Base-by-base conservation (phyloP, 2,888 invertebrate genomes). In the Folsomia manolachei region DNA sequence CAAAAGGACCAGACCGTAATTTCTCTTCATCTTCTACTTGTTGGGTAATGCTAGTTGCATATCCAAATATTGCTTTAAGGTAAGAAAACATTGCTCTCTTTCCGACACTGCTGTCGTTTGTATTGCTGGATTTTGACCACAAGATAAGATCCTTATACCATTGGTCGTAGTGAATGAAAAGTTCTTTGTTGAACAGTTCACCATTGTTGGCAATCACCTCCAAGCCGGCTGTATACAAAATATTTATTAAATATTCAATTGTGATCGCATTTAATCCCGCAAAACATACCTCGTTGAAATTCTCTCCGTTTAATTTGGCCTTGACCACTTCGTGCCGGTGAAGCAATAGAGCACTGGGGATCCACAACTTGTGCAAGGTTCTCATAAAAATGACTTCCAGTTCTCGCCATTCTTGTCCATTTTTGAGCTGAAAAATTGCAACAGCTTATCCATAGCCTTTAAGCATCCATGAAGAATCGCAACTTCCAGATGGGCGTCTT, bases 151-250 rank as follows among this genome's bases (percentile, higher is more conserved):
- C 79, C 21, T 63, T 25, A 52, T 71, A 80, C 80, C 80, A 80
- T 53, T 74, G 75, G 9, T 68, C 27, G 61, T 78, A 71, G 21
- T 77, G 68, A 21, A 70, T 21, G 53, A 72, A 76, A 0, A 79
- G 27, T 1, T 72, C 53, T 21, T 69, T 64, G 18, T 66, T 53
- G 9, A 77, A 71, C n/a, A 70, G 27, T 1, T 69, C 53, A 11
- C 73, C 77, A 71, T 81, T 79, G 68, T 77, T 70, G 1, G 75
- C 75, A 23, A 80, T 69, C 0, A 81, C 63, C 7, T 76, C 75
- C n/a, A 80, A 62, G 11, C 76, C 79, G 70, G 78, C 80, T 79
- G 61, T n/a, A 67, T n/a, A n/a, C n/a, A n/a, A n/a, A n/a, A n/a
- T n/a, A n/a, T n/a, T n/a, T n/a, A n/a, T n/a, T n/a, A n/a, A n/a